Evolutionary conservation across 2,888 invertebrate species (phyloP).

Genomic region (Nebria brevicollis): DNA sequence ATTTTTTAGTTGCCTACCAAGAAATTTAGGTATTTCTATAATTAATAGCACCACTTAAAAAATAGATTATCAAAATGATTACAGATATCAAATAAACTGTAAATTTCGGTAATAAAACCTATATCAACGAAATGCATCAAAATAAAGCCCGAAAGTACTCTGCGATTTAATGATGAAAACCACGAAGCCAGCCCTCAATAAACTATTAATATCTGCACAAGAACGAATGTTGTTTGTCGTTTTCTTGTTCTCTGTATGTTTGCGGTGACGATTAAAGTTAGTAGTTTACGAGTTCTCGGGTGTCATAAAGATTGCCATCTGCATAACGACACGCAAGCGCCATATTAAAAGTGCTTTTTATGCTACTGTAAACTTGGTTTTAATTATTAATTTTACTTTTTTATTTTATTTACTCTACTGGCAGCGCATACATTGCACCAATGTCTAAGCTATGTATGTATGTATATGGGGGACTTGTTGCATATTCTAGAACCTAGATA

Average conservation of each 20-base stretch:
- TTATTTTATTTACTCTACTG: not conserved
- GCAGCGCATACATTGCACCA: not conserved
- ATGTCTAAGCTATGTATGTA: no score
- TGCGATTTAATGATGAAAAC: not conserved
- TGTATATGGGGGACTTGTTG: not conserved
- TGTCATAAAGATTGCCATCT: conserved; percentile 37
- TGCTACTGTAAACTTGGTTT: conserved; percentile 26
- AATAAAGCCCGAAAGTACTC: not conserved
- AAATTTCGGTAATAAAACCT: not conserved
- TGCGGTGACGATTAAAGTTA: conserved; percentile 22
- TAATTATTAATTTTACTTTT: conserved; percentile 26
- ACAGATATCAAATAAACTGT: not conserved
- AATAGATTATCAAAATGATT: no score
- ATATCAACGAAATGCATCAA: not conserved
- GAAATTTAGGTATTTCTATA: no score
- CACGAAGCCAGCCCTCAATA: not conserved
- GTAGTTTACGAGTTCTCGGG: conserved; percentile 32
- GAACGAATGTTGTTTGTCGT: not conserved
- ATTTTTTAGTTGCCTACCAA: no score
- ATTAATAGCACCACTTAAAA: no score
- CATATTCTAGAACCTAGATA: not conserved
- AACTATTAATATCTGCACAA: not conserved
- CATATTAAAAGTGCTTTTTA: conserved; percentile 31
- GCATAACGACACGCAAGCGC: conserved; percentile 32
- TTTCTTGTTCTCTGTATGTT: not conserved